These are phyloP conservation scores for Caenorhabditis latens DNA, from an alignment of 1,140 invertebrate genomes.

Conservation along the genomic window DNA sequence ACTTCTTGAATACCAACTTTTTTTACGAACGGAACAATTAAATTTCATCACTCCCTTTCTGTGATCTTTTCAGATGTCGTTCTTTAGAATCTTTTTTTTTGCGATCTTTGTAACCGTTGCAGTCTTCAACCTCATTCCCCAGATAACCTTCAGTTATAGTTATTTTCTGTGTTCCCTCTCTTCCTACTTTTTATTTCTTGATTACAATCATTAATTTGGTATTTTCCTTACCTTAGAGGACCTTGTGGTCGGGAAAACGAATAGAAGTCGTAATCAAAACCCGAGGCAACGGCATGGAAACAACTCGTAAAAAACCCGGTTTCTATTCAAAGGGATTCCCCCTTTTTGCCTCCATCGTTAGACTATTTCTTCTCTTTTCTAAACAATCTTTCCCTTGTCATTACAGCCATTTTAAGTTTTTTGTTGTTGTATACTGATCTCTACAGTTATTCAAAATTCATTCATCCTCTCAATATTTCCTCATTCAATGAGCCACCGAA, in stretches of 20 bases:
- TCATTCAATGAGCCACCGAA: not conserved
- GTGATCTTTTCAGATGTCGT: not conserved
- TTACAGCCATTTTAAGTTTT: not conserved
- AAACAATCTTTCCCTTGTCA: not conserved
- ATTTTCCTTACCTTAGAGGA: slow-evolving; percentile 29
- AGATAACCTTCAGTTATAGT: slow-evolving; percentile 13
- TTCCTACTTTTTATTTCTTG: slow-evolving; percentile 3
- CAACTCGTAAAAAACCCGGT: slow-evolving; percentile 49
- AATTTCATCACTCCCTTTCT: not conserved
- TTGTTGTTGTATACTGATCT: not conserved
- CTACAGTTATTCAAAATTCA: not conserved
- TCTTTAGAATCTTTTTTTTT: not conserved
- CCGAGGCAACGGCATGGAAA: slow-evolving; percentile 30
- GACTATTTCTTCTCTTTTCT: not conserved
- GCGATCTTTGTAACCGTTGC: slow-evolving; percentile 23
- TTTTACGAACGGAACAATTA: not conserved
- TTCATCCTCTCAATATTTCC: not conserved
- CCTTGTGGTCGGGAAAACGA: slow-evolving; percentile 31
- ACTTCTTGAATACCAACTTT: too few relatives aligned
- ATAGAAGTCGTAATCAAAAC: slow-evolving; percentile 30
- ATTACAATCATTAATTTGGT: slow-evolving; percentile 42
- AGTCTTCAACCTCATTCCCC: not conserved
- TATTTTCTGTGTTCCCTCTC: not conserved
- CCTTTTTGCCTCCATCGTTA: slow-evolving; percentile 20
- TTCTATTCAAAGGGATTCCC: slow-evolving; percentile 41